phyloP scores from a whole-genome alignment of 2,113 vertebrate species.

The Lasiurus borealis region DNA sequence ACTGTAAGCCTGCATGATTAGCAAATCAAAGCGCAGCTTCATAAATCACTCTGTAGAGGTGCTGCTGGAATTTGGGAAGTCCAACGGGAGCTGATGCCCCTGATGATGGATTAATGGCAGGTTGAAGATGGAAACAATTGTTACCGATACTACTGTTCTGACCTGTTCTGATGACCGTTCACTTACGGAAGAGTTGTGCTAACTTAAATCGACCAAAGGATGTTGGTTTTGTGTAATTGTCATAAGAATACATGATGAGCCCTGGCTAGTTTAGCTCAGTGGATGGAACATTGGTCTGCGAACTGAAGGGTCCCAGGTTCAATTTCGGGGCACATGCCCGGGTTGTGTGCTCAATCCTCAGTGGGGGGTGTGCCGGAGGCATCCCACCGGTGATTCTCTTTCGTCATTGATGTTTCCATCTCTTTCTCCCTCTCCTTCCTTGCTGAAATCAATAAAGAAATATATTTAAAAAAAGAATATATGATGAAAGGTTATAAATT shows the following conservation, averaged over 20 bases:
- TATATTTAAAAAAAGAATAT: neutral
- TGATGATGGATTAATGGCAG: slow-evolving; percentile 28
- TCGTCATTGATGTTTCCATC: no score
- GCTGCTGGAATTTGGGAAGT: slow-evolving; percentile 41
- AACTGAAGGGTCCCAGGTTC: no score
- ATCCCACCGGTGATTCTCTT: no score
- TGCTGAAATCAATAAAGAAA: no score
- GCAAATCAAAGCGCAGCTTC: slow-evolving; percentile 51
- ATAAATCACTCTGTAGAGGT: neutral
- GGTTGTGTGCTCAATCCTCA: no score
- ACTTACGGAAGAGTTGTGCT: slow-evolving; percentile 36
- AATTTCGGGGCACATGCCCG: no score
- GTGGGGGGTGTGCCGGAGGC: no score
- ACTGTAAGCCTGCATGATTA: neutral
- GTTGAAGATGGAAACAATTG: slow-evolving; percentile 15
- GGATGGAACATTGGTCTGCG: no score
- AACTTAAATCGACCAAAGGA: slow-evolving; percentile 16
- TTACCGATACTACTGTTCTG: slow-evolving; percentile 14
- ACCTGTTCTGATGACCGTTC: slow-evolving; percentile 17
- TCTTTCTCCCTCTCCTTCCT: no score
- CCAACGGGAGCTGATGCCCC: neutral
- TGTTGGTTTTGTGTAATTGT: slow-evolving; percentile 45
- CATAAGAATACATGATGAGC: neutral
- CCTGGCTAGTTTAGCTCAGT: no score
- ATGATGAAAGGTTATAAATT: slow-evolving; percentile 18